Conservation (phyloP, 2,113 vertebrate species). For the Campylorhamphus procurvoides region DNA sequence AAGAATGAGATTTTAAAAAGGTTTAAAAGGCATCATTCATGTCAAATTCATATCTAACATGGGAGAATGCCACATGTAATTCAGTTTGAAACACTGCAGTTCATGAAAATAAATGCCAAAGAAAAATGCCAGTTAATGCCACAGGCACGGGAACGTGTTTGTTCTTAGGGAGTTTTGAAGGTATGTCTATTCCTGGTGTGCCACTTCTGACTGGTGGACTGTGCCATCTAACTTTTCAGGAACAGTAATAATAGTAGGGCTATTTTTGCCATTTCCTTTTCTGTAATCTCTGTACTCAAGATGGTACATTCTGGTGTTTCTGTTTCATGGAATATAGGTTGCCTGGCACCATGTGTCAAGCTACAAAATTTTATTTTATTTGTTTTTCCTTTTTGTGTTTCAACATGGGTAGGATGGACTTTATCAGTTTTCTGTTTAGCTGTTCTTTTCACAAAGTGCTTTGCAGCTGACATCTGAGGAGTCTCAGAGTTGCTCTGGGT, state of each 20-base stretch:
- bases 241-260: slow-evolving; percentile 31
- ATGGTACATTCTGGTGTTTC: not conserved
- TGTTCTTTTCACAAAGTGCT: not conserved
- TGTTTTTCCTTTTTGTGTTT: not conserved
- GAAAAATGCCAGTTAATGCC: not conserved
- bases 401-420: not conserved
- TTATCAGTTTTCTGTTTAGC: not conserved
- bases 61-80: not conserved
- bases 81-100: not conserved
- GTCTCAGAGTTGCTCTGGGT: not conserved
- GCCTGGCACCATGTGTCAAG: not conserved
- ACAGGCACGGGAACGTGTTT: fast-evolving
- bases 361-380: not conserved
- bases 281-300: not conserved
- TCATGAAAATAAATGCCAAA: not conserved
- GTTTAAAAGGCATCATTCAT: not conserved
- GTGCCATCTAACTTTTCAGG: not conserved
- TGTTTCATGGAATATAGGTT: not conserved
- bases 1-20: not conserved
- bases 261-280: slow-evolving; percentile 57
- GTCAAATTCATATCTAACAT: not conserved
- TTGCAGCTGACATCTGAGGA: not conserved
- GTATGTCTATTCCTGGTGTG: not conserved
- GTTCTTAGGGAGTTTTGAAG: not conserved
- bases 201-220: not conserved